These are phyloP conservation scores for Erythrocercus mccallii DNA, from an alignment of 2,113 vertebrate genomes.

Conservation along the genomic window DNA sequence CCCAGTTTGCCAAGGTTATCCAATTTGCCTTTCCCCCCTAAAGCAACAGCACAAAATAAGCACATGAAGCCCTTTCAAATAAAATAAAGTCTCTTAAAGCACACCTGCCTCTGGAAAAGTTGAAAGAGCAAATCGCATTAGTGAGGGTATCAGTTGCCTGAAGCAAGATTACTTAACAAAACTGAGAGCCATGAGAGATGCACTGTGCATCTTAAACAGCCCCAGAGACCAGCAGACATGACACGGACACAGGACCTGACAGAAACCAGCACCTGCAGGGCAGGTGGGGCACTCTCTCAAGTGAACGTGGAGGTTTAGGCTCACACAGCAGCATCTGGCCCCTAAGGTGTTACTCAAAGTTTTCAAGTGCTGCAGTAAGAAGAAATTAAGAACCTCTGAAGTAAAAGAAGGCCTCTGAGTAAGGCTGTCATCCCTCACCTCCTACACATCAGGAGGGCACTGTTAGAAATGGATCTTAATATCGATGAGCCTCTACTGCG, in stretches of 20 bases:
- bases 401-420: background rate
- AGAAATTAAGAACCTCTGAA: background rate
- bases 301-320: background rate
- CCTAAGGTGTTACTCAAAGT: background rate
- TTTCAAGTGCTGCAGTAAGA: background rate
- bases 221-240: background rate
- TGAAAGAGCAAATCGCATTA: background rate
- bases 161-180: background rate
- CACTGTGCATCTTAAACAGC: background rate
- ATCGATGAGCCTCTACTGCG: fast-evolving
- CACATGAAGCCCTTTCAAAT: background rate
- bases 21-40: background rate
- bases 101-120: background rate
- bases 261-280: background rate
- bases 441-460: background rate
- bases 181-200: background rate
- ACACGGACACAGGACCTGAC: background rate
- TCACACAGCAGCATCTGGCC: background rate
- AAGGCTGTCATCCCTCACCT: background rate
- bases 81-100: background rate
- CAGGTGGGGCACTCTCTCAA: background rate
- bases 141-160: background rate
- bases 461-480: background rate
- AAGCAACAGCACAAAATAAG: background rate
- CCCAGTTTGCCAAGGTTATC: background rate